Conservation (phyloP, 2,113 vertebrate species). For the Sorex fumeus region DNA sequence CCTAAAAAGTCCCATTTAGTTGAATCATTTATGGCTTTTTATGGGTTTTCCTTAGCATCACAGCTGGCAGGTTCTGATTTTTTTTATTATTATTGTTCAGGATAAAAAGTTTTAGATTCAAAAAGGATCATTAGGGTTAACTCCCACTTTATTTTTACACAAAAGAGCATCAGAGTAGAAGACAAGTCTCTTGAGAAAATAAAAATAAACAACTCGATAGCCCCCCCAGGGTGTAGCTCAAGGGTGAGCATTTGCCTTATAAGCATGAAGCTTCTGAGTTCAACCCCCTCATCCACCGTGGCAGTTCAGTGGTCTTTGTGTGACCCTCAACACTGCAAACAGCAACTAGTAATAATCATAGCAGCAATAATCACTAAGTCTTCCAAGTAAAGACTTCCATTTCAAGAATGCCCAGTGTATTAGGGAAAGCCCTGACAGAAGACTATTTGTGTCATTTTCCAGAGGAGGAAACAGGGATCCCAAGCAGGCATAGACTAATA, state of each 20-base stretch:
- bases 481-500: not conserved
- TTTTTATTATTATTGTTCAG: not conserved
- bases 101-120: slow-evolving; percentile 44
- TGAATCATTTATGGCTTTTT: not conserved
- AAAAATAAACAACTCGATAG: not conserved
- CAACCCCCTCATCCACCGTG: too few relatives aligned
- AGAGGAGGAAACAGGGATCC: not conserved
- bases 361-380: not conserved
- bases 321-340: too few relatives aligned
- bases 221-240: too few relatives aligned
- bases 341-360: too few relatives aligned
- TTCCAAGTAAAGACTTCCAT: too few relatives aligned
- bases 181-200: not conserved
- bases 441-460: not conserved
- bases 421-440: not conserved
- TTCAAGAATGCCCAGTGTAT: not conserved
- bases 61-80: slow-evolving; percentile 14
- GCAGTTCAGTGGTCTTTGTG: too few relatives aligned
- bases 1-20: slow-evolving; percentile 7
- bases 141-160: slow-evolving; percentile 32
- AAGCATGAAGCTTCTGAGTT: too few relatives aligned
- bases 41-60: slow-evolving; percentile 9
- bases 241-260: too few relatives aligned
- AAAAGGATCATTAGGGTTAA: not conserved
- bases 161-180: not conserved